phyloP scores from a whole-genome alignment of 2,797 vertebrate species.

The Gymnodraco acuticeps region DNA sequence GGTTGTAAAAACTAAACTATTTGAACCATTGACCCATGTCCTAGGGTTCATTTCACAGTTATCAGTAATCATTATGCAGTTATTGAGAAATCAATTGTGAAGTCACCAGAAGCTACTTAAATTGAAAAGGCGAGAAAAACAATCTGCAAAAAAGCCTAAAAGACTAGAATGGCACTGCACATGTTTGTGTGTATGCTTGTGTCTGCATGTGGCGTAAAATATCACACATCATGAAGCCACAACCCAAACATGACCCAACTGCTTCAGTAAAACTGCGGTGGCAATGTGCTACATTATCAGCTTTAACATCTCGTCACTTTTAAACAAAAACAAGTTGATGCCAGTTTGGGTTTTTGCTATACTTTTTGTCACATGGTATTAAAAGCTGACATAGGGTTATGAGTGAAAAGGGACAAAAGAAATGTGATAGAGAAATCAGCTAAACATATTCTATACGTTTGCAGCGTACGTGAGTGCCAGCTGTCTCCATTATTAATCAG shows the following conservation, averaged over 20 bases:
- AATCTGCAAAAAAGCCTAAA: slow-evolving; percentile 11
- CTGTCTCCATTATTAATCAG: slow-evolving; percentile 54
- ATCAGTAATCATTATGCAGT: background rate
- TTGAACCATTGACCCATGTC: background rate
- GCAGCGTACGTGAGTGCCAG: slow-evolving; percentile 18
- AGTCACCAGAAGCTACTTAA: slow-evolving; percentile 11
- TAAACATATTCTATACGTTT: slow-evolving; percentile 12
- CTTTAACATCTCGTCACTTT: slow-evolving; percentile 21
- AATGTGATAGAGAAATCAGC: background rate
- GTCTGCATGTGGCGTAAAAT: slow-evolving; percentile 57
- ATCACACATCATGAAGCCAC: slow-evolving; percentile 37
- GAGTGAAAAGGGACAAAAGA: slow-evolving; percentile 8
- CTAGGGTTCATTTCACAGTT: background rate
- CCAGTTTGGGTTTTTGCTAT: background rate
- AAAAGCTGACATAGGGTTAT: slow-evolving; percentile 2
- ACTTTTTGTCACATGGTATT: background rate
- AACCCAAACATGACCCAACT: slow-evolving; percentile 56
- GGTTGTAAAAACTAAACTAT: background rate
- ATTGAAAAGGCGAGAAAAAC: slow-evolving; percentile 9
- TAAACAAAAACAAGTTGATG: background rate
- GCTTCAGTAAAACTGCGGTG: slow-evolving; percentile 27
- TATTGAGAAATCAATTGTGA: slow-evolving; percentile 19
- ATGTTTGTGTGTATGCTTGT: background rate
- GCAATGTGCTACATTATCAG: slow-evolving; percentile 27
- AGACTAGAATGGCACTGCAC: background rate